Evolutionary conservation across 1,140 invertebrate species (phyloP).

Genomic region (Amphibalanus amphitrite): DNA sequence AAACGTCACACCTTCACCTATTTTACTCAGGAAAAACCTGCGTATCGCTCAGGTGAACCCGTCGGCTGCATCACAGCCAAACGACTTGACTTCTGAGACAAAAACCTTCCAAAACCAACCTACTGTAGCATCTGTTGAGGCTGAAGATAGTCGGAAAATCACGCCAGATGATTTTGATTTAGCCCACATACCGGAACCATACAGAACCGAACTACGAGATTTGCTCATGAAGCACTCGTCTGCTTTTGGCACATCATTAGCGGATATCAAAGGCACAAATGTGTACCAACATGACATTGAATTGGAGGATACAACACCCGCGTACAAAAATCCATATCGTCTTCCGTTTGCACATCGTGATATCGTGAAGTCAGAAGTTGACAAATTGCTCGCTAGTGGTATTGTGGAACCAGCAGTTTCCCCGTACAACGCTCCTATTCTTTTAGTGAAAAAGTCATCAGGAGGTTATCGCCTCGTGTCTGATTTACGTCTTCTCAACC

Average conservation of each 20-base stretch:
- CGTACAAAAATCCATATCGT: background rate
- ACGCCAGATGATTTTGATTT: background rate
- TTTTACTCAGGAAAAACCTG: background rate
- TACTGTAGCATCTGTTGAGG: background rate
- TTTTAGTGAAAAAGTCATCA: background rate
- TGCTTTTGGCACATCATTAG: background rate
- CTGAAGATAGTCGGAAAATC: background rate
- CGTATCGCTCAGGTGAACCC: background rate
- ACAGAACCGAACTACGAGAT: background rate
- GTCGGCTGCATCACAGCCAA: background rate
- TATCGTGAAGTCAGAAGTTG: background rate
- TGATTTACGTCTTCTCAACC: too few species aligned
- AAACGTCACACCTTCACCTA: background rate
- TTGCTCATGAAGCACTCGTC: background rate
- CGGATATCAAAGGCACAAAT: background rate
- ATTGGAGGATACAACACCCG: background rate
- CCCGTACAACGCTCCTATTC: background rate
- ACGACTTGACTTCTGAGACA: background rate
- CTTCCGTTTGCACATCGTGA: background rate
- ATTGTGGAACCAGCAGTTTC: background rate
- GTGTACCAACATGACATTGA: background rate
- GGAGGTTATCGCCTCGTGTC: too few species aligned
- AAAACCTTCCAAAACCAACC: background rate
- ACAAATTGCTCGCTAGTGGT: background rate
- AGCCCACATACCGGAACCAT: background rate